These are phyloP conservation scores for Calliphora vicina DNA, from an alignment of 1,140 invertebrate genomes.

Conservation along the genomic window DNA sequence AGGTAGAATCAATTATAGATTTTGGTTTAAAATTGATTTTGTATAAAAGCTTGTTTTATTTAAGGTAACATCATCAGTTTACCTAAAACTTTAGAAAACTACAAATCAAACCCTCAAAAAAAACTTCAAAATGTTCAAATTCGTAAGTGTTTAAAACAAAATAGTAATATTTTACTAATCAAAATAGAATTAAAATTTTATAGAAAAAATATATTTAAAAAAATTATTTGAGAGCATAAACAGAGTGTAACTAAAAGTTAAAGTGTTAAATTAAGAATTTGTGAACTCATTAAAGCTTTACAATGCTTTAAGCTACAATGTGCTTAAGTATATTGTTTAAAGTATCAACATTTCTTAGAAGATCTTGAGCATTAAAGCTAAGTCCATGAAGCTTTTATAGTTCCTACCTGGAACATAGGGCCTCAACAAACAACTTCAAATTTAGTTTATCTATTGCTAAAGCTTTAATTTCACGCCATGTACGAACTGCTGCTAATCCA, in stretches of 20 bases:
- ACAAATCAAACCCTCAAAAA: conserved; percentile 37
- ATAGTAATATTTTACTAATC: neutral
- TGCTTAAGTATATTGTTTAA: neutral
- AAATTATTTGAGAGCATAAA: neutral
- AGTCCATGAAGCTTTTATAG: too few species aligned
- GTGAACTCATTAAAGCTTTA: neutral
- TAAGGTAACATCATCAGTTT: conserved; percentile 50
- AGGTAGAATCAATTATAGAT: neutral
- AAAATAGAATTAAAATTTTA: neutral
- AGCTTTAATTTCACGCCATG: too few species aligned
- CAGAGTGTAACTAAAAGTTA: too few species aligned
- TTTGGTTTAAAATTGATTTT: neutral
- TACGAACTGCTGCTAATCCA: too few species aligned
- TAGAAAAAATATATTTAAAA: too few species aligned
- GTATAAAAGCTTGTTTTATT: conserved; percentile 13
- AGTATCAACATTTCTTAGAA: too few species aligned
- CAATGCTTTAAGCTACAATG: neutral
- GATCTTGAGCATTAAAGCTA: too few species aligned
- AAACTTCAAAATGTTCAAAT: conserved; percentile 58
- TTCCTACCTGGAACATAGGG: too few species aligned
- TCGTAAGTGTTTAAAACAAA: conserved; percentile 48
- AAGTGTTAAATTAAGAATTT: too few species aligned
- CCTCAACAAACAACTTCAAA: too few species aligned
- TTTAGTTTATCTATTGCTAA: too few species aligned
- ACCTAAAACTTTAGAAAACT: conserved; percentile 48